Percentiles rank a stretch among this genome's conserved stretches.
Conservation (phyloP, 2,888 invertebrate species). For the Tribolium freemani region DNA sequence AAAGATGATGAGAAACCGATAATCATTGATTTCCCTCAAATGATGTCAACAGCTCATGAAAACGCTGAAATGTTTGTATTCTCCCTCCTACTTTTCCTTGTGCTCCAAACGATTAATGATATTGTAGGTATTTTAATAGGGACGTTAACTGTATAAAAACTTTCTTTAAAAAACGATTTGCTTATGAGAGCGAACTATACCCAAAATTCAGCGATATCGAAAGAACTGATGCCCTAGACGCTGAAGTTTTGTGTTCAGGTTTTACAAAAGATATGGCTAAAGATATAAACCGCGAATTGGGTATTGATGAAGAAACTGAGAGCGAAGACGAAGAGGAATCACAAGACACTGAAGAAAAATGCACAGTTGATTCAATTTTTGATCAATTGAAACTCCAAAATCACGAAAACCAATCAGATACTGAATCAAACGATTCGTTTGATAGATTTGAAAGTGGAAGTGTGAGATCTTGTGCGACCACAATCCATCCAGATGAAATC, state of each 20-base stretch:
- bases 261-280: conserved; percentile 87
- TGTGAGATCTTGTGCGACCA: conserved; percentile 70
- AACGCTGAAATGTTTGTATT: conserved; percentile 85
- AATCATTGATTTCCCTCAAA: conserved; percentile 98
- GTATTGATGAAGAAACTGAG: conserved; percentile 68
- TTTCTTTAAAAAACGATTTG: conserved; percentile 92
- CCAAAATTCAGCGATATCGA: conserved; percentile 84
- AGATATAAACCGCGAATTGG: conserved; percentile 74
- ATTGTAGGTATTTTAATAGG: conserved; percentile 87
- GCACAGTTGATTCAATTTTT: conserved; percentile 14
- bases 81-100: too few species aligned
- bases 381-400: background rate
- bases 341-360: conserved; percentile 41
- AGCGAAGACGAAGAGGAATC: conserved; percentile 57
- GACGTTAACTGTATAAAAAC: conserved; percentile 94
- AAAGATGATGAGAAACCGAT: conserved; percentile 84
- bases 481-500: conserved; percentile 89
- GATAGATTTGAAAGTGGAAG: conserved; percentile 35
- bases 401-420: conserved; percentile 9
- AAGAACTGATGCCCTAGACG: conserved; percentile 86
- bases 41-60: conserved; percentile 94
- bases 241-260: conserved; percentile 92
- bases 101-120: conserved; percentile 51
- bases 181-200: conserved; percentile 86
- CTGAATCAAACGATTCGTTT: conserved; percentile 47